Evolutionary conservation across 2,888 invertebrate genomes (phyloP).

Genomic region (Microplitis deprimator): DNA sequence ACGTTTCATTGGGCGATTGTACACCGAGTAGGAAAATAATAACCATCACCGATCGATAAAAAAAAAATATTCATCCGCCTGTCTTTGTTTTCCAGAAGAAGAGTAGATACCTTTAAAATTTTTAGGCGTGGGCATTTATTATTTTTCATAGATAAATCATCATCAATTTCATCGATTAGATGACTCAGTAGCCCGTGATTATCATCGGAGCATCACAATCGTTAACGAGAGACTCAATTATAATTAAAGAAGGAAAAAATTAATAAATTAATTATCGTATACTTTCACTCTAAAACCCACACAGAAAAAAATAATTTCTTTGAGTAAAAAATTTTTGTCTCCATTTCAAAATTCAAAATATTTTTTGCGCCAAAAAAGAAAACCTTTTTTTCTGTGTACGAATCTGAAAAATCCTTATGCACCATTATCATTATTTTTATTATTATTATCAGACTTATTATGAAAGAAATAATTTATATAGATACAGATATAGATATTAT

Average conservation of each 20-base stretch:
- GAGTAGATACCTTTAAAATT: background rate
- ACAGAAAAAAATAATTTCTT: background rate
- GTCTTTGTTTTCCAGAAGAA: constrained; percentile 6
- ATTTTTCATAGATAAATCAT: constrained; percentile 37
- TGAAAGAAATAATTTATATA: background rate
- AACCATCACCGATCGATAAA: constrained; percentile 25
- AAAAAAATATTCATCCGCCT: background rate
- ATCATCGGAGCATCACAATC: constrained; percentile 8
- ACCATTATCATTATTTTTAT: background rate
- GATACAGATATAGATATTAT: background rate
- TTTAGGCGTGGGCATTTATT: constrained; percentile 26
- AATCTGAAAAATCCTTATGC: no score
- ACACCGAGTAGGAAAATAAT: background rate
- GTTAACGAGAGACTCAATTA: constrained; percentile 6
- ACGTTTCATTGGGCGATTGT: constrained; percentile 8
- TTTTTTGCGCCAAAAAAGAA: no score
- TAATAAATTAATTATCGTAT: background rate
- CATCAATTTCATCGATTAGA: constrained; percentile 34
- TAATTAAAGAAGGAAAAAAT: constrained; percentile 2
- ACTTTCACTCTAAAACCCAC: background rate
- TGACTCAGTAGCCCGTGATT: constrained; percentile 40
- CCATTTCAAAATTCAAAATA: background rate
- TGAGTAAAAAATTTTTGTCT: background rate
- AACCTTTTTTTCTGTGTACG: no score
- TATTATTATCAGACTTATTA: background rate